Base-by-base conservation (phyloP, 2,888 invertebrate species). In the Criorhina ranunculi region DNA sequence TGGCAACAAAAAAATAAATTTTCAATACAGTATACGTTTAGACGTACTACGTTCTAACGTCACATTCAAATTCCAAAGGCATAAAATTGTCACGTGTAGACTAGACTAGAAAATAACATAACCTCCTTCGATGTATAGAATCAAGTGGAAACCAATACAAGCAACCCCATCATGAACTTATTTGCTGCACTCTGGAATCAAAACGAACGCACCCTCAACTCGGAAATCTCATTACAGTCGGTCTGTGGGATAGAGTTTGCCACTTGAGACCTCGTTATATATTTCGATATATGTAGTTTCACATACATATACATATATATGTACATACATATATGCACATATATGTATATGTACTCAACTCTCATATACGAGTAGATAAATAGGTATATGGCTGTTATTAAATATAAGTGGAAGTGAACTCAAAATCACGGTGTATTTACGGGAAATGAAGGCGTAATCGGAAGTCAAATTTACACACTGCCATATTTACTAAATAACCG, bases 331-430 rank as follows among this genome's bases (percentile, higher is more conserved):
- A 57, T 70, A 24, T 24, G 24, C 24, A 24, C 17, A 19, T 53
- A 42, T 53, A 31, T 66, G 15, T 33, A 57, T 35, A 49, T 55
- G 17, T 46, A 57, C 31, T 29, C 24, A 4, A 24, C 24, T 1
- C 35, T 1, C 35, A 72, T 75, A 79, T 75, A 35, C 57, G 57
- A 57, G 46, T 55, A 75, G 60, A 55, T 55, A 75, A 62, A 80
- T 75, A 75, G 67, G 69, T 69, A 75, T 69, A 81, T 69, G 55
- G 46, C 62, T 75, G 81, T 81, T 75, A 75, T 76, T 81, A 70
- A 81, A 76, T 81, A 76, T 69, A 76, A 81, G 81, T 76, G 75
- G 62, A 76, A 76, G 81, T 76, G 33, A 69, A 81, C 49, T 64
- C 24, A 42, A 70, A 80, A 75, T 64, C 64, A 59, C 76, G 57